Percentiles rank a stretch among this genome's conserved stretches.
Conservation (phyloP, 1,140 invertebrate species). For the Parasteatoda tepidariorum region DNA sequence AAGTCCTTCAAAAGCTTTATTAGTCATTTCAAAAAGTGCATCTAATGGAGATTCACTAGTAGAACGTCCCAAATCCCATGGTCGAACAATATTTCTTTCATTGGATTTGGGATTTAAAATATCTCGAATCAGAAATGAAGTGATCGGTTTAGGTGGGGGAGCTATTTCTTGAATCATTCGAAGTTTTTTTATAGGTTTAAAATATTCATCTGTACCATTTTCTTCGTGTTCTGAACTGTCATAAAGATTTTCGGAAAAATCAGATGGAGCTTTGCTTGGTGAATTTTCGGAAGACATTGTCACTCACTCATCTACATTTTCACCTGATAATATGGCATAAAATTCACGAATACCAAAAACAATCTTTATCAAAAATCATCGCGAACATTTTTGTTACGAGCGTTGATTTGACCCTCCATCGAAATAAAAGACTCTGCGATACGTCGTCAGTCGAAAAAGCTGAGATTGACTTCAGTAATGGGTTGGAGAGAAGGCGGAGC, state of each 20-base stretch:
- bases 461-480: neutral
- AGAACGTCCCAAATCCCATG: constrained; percentile 79
- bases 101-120: constrained; percentile 86
- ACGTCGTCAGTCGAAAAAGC: too few relatives aligned
- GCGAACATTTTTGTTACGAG: too few relatives aligned
- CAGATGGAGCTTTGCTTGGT: neutral
- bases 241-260: constrained; percentile 11
- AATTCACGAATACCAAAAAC: too few relatives aligned
- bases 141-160: constrained; percentile 62
- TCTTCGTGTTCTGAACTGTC: constrained; percentile 27
- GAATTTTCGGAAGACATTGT: too few relatives aligned
- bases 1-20: constrained; percentile 93
- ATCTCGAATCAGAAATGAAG: constrained; percentile 90
- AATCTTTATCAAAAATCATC: too few relatives aligned
- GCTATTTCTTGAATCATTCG: constrained; percentile 35
- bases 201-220: constrained; percentile 50
- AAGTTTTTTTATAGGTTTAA: constrained; percentile 57
- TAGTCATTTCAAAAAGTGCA: constrained; percentile 96
- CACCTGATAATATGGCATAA: too few relatives aligned
- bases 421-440: too few relatives aligned
- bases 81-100: constrained; percentile 79
- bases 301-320: too few relatives aligned
- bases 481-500: constrained; percentile 1
- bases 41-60: constrained; percentile 82
- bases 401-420: too few relatives aligned